These are phyloP conservation scores for Sula dactylatra DNA, from an alignment of 2,113 vertebrate genomes.

Conservation along the genomic window DNA sequence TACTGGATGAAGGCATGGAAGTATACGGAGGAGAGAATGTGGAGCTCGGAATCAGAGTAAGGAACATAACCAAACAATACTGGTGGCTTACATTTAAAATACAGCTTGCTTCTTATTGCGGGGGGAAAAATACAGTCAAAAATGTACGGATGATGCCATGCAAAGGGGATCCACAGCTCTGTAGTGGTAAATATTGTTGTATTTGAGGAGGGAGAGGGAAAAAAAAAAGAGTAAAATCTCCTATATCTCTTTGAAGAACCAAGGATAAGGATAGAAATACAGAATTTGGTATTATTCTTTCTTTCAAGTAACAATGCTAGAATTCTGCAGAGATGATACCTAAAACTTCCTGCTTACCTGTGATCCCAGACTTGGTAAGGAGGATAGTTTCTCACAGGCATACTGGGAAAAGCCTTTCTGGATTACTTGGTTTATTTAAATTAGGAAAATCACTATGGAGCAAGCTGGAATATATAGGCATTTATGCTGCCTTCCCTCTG, in stretches of 20 bases:
- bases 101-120: not conserved
- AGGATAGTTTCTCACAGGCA: not conserved
- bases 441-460: constrained; percentile 13
- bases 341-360: not conserved
- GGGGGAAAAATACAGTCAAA: accelerated
- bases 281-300: not conserved
- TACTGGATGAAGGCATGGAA: constrained; percentile 98
- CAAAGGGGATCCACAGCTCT: not conserved
- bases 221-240: not conserved
- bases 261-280: not conserved
- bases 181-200: not conserved
- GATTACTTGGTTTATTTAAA: constrained; percentile 5
- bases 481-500: not conserved
- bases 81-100: not conserved
- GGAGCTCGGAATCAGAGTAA: constrained; percentile 96
- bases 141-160: not conserved
- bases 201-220: not conserved
- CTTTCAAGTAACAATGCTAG: not conserved
- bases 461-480: not conserved
- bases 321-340: not conserved
- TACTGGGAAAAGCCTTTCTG: not conserved
- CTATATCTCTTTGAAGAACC: not conserved
- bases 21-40: constrained; percentile 98
- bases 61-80: not conserved
- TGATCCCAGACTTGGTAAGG: not conserved